Evolutionary conservation across 2,113 vertebrate species (phyloP).

Genomic region (Stigmatopora argus): DNA sequence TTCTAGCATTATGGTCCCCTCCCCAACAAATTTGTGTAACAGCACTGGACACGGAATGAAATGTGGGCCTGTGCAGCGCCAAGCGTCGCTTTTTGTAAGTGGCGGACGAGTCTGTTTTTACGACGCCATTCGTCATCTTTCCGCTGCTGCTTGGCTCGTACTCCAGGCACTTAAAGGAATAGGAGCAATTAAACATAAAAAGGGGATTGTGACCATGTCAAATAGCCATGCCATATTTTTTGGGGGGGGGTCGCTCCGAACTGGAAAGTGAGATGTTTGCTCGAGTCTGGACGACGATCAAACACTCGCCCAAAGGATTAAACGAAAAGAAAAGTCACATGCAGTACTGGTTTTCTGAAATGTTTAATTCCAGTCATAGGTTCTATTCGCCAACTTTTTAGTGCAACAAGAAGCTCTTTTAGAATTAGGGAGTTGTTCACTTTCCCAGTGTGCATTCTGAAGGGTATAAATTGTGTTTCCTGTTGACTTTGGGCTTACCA

Average conservation of each 20-base stretch:
- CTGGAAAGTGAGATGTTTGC: constrained; percentile 25
- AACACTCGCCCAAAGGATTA: constrained; percentile 20
- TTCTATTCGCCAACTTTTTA: neutral
- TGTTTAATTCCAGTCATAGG: constrained; percentile 31
- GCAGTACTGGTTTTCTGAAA: neutral
- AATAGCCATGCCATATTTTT: constrained; percentile 21
- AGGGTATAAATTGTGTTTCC: neutral
- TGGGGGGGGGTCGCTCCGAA: constrained; percentile 8
- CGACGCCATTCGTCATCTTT: constrained; percentile 38
- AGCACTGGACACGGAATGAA: constrained; percentile 19
- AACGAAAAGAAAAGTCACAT: constrained; percentile 13
- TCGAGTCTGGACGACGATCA: constrained; percentile 43
- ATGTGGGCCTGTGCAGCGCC: constrained; percentile 28
- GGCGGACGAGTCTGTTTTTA: constrained; percentile 41
- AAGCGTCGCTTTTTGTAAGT: constrained; percentile 44
- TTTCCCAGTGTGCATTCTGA: neutral
- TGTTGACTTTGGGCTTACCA: constrained; percentile 18
- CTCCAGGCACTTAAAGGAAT: constrained; percentile 23
- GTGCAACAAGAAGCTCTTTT: neutral
- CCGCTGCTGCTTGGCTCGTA: constrained; percentile 32
- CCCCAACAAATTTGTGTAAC: constrained; percentile 36
- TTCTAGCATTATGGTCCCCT: neutral
- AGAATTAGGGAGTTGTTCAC: neutral
- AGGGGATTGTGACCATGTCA: constrained; percentile 51
- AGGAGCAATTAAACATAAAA: constrained; percentile 38